Percentiles rank a stretch among this genome's conserved stretches.
Evolutionary conservation across 2,113 vertebrate genomes (phyloP).

Genomic region (Pogona vitticeps): DNA sequence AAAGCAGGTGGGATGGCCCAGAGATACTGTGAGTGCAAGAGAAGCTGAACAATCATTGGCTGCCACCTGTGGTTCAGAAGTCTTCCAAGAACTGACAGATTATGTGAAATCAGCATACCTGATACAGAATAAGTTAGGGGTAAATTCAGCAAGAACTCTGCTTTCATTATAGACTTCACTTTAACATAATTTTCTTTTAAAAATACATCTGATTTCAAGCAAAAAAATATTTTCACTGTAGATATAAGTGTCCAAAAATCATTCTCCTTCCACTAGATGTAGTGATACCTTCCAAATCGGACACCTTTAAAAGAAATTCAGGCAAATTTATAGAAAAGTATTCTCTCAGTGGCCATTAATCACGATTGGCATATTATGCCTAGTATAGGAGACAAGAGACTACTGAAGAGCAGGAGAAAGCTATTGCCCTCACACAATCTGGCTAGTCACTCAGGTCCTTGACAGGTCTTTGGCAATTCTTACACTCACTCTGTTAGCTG

Average conservation of each 20-base stretch:
- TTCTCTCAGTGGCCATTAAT: neutral
- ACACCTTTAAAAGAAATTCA: neutral
- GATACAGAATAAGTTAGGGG: constrained; percentile 10
- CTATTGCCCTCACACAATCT: neutral
- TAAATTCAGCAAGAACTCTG: constrained; percentile 13
- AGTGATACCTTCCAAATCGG: neutral
- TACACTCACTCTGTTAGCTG: fast-evolving
- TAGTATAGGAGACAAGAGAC: neutral
- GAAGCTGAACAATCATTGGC: constrained; percentile 51
- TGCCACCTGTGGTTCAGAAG: constrained; percentile 57
- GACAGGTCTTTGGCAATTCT: neutral
- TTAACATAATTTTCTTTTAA: neutral
- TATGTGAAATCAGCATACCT: constrained; percentile 17
- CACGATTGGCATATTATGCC: neutral
- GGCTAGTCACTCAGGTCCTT: neutral
- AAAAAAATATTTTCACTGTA: neutral
- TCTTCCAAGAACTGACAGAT: constrained; percentile 53
- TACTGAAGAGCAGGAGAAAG: neutral
- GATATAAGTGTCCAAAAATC: neutral
- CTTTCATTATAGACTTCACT: constrained; percentile 12
- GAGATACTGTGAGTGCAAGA: constrained; percentile 62
- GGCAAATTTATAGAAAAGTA: neutral
- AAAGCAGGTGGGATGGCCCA: constrained; percentile 65
- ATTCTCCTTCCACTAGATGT: neutral
- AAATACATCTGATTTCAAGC: neutral